Evolutionary conservation across 2,888 invertebrate genomes (phyloP).

Genomic region (Macaria notata): DNA sequence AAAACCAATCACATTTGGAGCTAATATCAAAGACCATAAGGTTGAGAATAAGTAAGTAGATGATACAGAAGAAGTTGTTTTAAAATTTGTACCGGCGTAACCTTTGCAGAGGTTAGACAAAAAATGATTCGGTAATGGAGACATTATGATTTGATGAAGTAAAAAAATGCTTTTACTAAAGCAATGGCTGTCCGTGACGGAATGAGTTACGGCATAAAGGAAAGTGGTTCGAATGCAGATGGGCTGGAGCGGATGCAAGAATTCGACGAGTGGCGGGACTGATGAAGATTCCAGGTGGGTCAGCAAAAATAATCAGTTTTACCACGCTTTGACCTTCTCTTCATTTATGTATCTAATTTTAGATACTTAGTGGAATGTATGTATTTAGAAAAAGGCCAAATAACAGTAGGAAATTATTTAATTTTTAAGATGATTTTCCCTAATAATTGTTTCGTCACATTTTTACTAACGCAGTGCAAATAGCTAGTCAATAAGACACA

Average conservation of each 20-base stretch:
- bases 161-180: constrained; percentile 41
- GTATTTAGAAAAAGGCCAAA: too few relatives aligned
- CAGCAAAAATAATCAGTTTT: too few relatives aligned
- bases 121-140: constrained; percentile 44
- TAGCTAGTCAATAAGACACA: too few relatives aligned
- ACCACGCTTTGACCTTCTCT: too few relatives aligned
- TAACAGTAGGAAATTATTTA: too few relatives aligned
- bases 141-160: constrained; percentile 40
- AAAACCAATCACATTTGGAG: constrained; percentile 8
- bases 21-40: constrained; percentile 12
- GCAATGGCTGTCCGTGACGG: constrained; percentile 40
- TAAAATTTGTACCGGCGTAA: constrained; percentile 42
- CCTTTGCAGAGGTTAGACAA: constrained; percentile 58
- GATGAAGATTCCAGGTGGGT: constrained; percentile 25
- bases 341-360: too few relatives aligned
- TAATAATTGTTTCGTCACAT: too few relatives aligned
- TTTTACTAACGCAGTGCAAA: too few relatives aligned
- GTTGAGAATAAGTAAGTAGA: constrained; percentile 4
- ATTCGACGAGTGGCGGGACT: constrained; percentile 22
- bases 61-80: constrained; percentile 21
- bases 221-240: constrained; percentile 46
- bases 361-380: too few relatives aligned
- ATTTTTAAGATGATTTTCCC: too few relatives aligned
- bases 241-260: constrained; percentile 35
- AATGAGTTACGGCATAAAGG: constrained; percentile 38